A percentile compares a stretch with the other conserved stretches of the same genome.
These are phyloP conservation scores for Acleris emargana DNA, from an alignment of 2,888 invertebrate species.

Conservation along the genomic window DNA sequence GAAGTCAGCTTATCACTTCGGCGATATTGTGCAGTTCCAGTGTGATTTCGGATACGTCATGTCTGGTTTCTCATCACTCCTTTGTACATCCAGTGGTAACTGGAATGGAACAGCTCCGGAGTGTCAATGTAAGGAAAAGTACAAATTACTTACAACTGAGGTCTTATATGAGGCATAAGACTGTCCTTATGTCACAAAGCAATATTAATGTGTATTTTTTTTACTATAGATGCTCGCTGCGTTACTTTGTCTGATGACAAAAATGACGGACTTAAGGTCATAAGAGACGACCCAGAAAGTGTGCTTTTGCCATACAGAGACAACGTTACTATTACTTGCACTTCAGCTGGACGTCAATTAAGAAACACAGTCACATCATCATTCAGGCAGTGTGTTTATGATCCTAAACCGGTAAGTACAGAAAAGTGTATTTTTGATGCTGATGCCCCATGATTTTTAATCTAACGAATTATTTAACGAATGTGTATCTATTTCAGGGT, in stretches of 20 bases:
- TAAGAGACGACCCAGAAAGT: conserved; percentile 91
- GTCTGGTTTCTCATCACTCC: conserved; percentile 92
- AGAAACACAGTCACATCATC: conserved; percentile 92
- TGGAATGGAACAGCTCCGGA: conserved; percentile 98
- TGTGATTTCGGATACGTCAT: conserved; percentile 97
- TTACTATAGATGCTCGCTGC: conserved; percentile 91
- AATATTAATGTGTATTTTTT: conserved; percentile 13
- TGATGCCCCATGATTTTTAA: background rate
- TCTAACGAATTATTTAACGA: background rate
- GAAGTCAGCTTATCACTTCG: conserved; percentile 92
- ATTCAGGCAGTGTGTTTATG: conserved; percentile 97
- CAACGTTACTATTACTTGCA: conserved; percentile 94
- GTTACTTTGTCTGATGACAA: conserved; percentile 95
- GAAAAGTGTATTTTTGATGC: conserved; percentile 2
- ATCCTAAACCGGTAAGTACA: conserved; percentile 89
- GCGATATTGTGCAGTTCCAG: conserved; percentile 94
- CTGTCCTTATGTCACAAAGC: too few relatives aligned
- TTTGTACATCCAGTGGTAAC: conserved; percentile 94
- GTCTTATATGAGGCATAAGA: too few relatives aligned
- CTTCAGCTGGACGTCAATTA: conserved; percentile 89
- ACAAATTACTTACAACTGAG: too few relatives aligned
- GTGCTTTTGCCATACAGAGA: conserved; percentile 94
- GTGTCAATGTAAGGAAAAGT: conserved; percentile 93
- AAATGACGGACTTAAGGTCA: conserved; percentile 91
- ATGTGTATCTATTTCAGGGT: conserved; percentile 77